Percentiles rank a stretch among this genome's conserved stretches.
phyloP scores from a whole-genome alignment of 2,113 vertebrate genomes.

The Nycticryphes semicollaris region DNA sequence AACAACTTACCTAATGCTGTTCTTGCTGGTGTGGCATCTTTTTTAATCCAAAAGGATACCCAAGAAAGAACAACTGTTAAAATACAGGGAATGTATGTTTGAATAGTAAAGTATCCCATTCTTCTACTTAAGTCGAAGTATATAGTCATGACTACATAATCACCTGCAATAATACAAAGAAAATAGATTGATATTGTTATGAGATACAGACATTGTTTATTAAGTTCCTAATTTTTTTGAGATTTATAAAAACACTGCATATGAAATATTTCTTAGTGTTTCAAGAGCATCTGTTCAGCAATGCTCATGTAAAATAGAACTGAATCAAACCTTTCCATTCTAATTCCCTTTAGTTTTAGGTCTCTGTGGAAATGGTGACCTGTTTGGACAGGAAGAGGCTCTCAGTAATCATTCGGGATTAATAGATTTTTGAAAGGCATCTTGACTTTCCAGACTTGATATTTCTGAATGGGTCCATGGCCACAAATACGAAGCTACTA shows the following conservation, averaged over 20 bases:
- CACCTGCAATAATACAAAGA: constrained; percentile 78
- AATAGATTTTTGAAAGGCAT: background rate
- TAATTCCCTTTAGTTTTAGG: background rate
- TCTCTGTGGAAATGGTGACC: background rate
- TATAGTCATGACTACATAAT: constrained; percentile 96
- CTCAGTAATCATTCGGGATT: background rate
- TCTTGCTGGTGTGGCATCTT: constrained; percentile 94
- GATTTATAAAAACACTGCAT: background rate
- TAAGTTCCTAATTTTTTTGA: background rate
- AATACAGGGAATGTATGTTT: constrained; percentile 97
- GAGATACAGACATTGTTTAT: background rate
- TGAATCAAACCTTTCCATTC: background rate
- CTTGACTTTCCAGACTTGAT: background rate
- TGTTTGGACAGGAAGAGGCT: background rate
- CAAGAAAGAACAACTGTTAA: constrained; percentile 96
- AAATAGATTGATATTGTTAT: background rate
- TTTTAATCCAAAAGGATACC: constrained; percentile 99
- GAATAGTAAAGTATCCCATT: constrained; percentile 98
- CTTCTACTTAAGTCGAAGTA: constrained; percentile 94
- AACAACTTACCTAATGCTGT: constrained; percentile 88
- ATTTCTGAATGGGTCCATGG: background rate
- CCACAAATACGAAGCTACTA: background rate
- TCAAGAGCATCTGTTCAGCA: background rate
- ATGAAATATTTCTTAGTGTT: background rate
- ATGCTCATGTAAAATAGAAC: background rate